phyloP scores from a whole-genome alignment of 2,888 invertebrate species.

The Sphecodes monilicornis region DNA sequence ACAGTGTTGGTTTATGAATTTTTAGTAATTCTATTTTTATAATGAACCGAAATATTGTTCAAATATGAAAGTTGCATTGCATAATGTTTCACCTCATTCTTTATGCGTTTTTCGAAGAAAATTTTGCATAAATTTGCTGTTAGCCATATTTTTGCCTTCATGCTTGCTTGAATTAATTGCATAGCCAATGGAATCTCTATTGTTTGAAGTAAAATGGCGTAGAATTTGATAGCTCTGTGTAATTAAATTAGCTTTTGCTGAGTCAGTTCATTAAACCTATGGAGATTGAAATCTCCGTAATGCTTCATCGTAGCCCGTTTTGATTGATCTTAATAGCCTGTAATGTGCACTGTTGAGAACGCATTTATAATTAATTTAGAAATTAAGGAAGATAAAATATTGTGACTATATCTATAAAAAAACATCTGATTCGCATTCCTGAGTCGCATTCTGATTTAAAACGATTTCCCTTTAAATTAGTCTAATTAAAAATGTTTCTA shows the following conservation, averaged over 20 bases:
- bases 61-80: background rate
- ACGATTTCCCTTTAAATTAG: background rate
- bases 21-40: background rate
- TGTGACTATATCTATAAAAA: background rate
- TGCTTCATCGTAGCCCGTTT: background rate
- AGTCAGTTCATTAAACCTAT: background rate
- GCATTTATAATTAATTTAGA: background rate
- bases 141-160: background rate
- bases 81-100: background rate
- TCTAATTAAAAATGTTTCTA: background rate
- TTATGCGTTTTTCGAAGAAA: background rate
- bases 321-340: background rate
- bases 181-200: background rate
- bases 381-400: background rate
- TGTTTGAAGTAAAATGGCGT: background rate
- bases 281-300: constrained; percentile 6
- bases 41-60: background rate
- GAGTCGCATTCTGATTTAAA: background rate
- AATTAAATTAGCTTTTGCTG: background rate
- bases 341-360: background rate
- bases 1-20: background rate
- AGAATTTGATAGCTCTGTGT: background rate
- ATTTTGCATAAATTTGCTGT: background rate
- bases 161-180: background rate
- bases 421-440: background rate